These are phyloP conservation scores for Podarcis raffonei DNA, from an alignment of 2,113 vertebrate species.

Conservation along the genomic window DNA sequence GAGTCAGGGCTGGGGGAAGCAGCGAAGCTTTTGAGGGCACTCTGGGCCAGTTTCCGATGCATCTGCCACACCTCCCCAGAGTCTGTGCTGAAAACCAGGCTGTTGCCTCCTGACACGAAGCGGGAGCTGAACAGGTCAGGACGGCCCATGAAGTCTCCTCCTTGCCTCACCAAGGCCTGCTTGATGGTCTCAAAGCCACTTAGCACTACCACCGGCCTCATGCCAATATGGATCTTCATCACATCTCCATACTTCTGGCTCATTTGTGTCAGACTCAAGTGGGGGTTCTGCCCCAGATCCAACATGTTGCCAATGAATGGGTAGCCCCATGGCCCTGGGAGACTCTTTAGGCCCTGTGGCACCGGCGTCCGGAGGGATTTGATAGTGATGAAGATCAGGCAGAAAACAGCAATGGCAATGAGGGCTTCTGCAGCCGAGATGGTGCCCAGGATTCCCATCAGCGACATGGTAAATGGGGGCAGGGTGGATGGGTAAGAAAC, in stretches of 20 bases:
- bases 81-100: slow-evolving; percentile 82
- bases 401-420: slow-evolving; percentile 65
- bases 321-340: slow-evolving; percentile 81
- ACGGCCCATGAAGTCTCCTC: slow-evolving; percentile 82
- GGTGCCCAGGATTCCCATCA: slow-evolving; percentile 46
- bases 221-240: slow-evolving; percentile 84
- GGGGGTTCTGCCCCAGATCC: slow-evolving; percentile 79
- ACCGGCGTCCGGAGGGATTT: slow-evolving; percentile 56
- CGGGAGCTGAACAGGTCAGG: slow-evolving; percentile 83
- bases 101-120: slow-evolving; percentile 78
- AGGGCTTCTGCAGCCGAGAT: slow-evolving; percentile 77
- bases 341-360: slow-evolving; percentile 79
- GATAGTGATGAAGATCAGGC: slow-evolving; percentile 76
- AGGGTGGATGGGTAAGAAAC: neutral
- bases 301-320: slow-evolving; percentile 85
- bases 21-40: slow-evolving; percentile 82
- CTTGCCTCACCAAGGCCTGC: slow-evolving; percentile 85
- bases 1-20: slow-evolving; percentile 57
- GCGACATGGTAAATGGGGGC: neutral
- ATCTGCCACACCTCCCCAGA: slow-evolving; percentile 79
- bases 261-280: slow-evolving; percentile 81
- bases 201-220: slow-evolving; percentile 84
- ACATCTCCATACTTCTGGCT: slow-evolving; percentile 81
- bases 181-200: slow-evolving; percentile 78
- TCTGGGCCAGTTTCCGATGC: slow-evolving; percentile 82